Evolutionary conservation across 2,797 vertebrate species (phyloP).

Genomic region (Gadopsis marmoratus): DNA sequence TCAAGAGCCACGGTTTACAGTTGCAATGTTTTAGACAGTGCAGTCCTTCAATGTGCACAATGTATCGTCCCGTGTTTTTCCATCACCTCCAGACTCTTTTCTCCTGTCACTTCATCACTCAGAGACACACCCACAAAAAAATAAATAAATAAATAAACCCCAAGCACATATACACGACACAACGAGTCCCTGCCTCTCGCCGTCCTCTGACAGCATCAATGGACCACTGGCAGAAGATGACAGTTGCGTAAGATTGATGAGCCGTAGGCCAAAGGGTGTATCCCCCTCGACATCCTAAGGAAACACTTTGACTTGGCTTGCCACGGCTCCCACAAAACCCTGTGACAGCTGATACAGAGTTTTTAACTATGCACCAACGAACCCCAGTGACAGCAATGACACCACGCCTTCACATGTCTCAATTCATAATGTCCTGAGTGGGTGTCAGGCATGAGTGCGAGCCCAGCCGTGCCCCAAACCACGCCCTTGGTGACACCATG

Average conservation of each 20-base stretch:
- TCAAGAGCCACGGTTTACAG: conserved; percentile 25
- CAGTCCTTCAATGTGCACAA: neutral
- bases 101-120: neutral
- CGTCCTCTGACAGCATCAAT: conserved; percentile 64
- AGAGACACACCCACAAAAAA: conserved; percentile 11
- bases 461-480: conserved; percentile 32
- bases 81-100: conserved; percentile 24
- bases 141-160: conserved; percentile 20
- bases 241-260: conserved; percentile 82
- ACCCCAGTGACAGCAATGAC: conserved; percentile 61
- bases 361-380: conserved; percentile 50
- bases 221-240: conserved; percentile 67
- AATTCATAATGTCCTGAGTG: conserved; percentile 65
- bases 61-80: neutral
- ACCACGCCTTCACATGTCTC: conserved; percentile 67
- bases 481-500: conserved; percentile 70
- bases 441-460: conserved; percentile 13
- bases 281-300: conserved; percentile 79
- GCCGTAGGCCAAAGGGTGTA: conserved; percentile 74
- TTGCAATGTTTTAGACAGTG: conserved; percentile 5
- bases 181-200: conserved; percentile 30
- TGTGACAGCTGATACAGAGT: conserved; percentile 68
- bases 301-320: conserved; percentile 76
- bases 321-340: conserved; percentile 74
- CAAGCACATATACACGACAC: conserved; percentile 21